Evolutionary conservation across 1,140 invertebrate genomes (phyloP).

Genomic region (Aporrectodea caliginosa): DNA sequence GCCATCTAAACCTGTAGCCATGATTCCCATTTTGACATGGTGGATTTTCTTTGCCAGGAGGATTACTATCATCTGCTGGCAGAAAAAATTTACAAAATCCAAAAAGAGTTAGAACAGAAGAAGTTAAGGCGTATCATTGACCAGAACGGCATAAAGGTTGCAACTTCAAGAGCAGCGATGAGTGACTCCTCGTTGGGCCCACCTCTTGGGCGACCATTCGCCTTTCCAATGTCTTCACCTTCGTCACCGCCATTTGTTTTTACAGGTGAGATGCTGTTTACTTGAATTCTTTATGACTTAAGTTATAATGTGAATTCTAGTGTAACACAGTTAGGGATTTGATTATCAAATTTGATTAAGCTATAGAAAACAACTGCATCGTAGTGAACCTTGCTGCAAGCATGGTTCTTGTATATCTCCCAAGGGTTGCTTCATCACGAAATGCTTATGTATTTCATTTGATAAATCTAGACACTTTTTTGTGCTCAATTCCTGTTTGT

Average conservation of each 20-base stretch:
- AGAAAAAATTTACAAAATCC: conserved; percentile 99
- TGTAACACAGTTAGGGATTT: no score
- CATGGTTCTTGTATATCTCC: no score
- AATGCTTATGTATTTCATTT: no score
- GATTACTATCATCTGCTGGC: conserved; percentile 98
- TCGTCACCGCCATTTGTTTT: neutral
- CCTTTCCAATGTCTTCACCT: neutral
- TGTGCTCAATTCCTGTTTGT: no score
- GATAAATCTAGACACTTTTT: no score
- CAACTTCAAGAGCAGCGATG: neutral
- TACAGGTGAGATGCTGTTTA: neutral
- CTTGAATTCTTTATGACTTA: no score
- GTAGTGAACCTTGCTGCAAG: no score
- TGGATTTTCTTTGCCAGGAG: no score
- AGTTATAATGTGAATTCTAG: no score
- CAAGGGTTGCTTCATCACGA: no score
- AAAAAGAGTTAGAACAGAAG: conserved; percentile 87
- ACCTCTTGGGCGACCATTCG: neutral
- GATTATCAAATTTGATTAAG: no score
- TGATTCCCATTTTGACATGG: neutral
- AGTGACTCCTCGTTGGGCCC: neutral
- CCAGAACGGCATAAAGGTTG: neutral
- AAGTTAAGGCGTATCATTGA: neutral
- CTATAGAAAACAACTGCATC: no score
- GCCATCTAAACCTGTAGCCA: neutral